These are phyloP conservation scores for Drosophila heteroneura DNA, from an alignment of 2,888 invertebrate genomes.

Conservation along the genomic window DNA sequence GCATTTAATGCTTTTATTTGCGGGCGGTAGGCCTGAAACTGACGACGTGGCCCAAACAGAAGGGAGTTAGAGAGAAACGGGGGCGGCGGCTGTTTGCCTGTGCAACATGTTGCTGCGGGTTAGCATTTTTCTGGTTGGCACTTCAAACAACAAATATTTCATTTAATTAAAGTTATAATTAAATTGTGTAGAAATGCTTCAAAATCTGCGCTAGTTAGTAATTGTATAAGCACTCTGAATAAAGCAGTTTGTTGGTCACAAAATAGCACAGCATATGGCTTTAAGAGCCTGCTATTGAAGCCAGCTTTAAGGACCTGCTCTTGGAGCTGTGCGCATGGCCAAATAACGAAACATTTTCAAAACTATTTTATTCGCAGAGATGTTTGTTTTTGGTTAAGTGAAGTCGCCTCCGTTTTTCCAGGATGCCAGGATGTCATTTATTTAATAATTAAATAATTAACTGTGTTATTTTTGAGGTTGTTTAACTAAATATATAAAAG, in stretches of 20 bases:
- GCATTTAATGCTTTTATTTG: constrained; percentile 80
- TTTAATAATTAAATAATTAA: not conserved
- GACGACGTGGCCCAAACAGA: constrained; percentile 44
- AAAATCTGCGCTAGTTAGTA: not conserved
- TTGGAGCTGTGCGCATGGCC: not conserved
- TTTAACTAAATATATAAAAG: not conserved
- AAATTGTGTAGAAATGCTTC: not conserved
- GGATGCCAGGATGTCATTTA: not conserved
- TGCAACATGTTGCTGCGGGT: constrained; percentile 67
- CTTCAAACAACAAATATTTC: constrained; percentile 22
- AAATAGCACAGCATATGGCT: not conserved
- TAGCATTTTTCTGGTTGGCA: constrained; percentile 14
- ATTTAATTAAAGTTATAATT: constrained; percentile 35
- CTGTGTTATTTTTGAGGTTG: not conserved
- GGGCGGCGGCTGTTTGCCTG: constrained; percentile 16
- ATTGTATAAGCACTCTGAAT: not conserved
- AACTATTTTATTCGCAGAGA: not conserved
- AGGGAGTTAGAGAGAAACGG: not conserved
- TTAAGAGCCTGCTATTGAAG: not conserved
- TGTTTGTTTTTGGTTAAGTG: not conserved
- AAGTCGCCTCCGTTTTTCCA: not conserved
- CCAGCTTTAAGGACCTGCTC: not conserved
- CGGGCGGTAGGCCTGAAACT: constrained; percentile 73
- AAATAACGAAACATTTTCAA: not conserved
- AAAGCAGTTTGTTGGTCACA: not conserved